Evolutionary conservation across 2,888 invertebrate species (phyloP), one percentile per base, ranked within the genome.

Genomic region (Temnothorax rugatulus): DNA sequence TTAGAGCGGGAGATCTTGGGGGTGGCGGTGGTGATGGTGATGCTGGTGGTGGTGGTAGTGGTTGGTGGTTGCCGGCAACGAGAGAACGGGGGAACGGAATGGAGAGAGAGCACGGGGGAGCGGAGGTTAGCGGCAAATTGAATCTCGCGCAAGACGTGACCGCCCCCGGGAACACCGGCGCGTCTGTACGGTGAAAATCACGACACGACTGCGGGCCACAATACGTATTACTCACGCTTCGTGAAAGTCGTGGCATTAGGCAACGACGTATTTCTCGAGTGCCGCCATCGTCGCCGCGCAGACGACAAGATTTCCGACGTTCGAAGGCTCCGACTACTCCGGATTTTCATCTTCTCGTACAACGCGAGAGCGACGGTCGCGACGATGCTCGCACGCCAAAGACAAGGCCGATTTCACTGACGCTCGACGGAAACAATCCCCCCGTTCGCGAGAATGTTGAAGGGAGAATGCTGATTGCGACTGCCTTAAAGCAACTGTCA

Each of bases 71-170:
- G 59, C 73, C 61, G 63, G 54, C 64, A 75, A 73, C 41, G 76
- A 77, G 82, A 77, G 82, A 77, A 68, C 84, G 77, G 87, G 77
- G 69, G 85, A 91, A 86, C 64, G 77, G 85, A 85, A 86, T 63
- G 77, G 64, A 47, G 75, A 59, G 61, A 59, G 61, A 82, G 83
- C 77, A 44, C 69, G 73, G 69, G 83, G 50, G 57, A 59, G 82
- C 81, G 84, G 87, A 84, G 89, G 89, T 91, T 92, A 89, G 91
- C 92, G 92, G 93, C 93, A 93, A 93, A 93, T 93, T 93, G 93
- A 93, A 93, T 93, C 93, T 93, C 93, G 93, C 90, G 91, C 89
- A 91, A 93, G 93, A 93, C 93, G 93, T 93, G 93, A 93, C 93
- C 91, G 92, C 93, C 93, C 92, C 89, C 89, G 93, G 93, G 93